A percentile compares a stretch with the other conserved stretches of the same genome.
Evolutionary conservation across 2,797 vertebrate genomes (phyloP).

Genomic region (Pseudocheirus occidentalis): DNA sequence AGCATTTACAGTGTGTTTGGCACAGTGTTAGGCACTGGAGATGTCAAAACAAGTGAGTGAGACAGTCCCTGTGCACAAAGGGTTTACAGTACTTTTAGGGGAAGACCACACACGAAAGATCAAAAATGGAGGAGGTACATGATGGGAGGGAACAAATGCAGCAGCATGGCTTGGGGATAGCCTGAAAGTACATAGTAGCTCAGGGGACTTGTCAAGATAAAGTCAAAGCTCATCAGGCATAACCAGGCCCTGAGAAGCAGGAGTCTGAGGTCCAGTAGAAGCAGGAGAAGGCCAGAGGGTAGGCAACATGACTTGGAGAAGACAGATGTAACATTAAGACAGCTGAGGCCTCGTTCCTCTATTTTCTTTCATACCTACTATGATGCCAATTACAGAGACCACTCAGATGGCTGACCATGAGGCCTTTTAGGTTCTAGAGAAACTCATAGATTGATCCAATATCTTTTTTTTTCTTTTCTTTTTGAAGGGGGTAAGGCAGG

Average conservation of each 20-base stretch:
- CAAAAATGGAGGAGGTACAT: background rate
- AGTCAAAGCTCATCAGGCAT: background rate
- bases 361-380: background rate
- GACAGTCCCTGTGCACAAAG: background rate
- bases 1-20: background rate
- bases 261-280: background rate
- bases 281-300: background rate
- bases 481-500: too few species aligned
- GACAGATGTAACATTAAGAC: background rate
- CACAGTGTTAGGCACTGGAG: background rate
- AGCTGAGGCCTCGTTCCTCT: background rate
- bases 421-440: conserved; percentile 28
- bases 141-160: background rate
- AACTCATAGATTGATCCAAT: background rate
- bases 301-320: background rate
- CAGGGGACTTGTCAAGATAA: background rate
- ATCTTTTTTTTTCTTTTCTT: too few species aligned
- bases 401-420: conserved; percentile 3
- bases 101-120: background rate
- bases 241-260: background rate
- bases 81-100: background rate
- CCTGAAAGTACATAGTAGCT: background rate
- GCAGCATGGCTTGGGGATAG: background rate
- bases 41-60: background rate
- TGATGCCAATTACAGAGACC: background rate